Evolutionary conservation across 92 coral and sea anemone species (phyloP).

Genomic region (Palythoa heliodiscus): DNA sequence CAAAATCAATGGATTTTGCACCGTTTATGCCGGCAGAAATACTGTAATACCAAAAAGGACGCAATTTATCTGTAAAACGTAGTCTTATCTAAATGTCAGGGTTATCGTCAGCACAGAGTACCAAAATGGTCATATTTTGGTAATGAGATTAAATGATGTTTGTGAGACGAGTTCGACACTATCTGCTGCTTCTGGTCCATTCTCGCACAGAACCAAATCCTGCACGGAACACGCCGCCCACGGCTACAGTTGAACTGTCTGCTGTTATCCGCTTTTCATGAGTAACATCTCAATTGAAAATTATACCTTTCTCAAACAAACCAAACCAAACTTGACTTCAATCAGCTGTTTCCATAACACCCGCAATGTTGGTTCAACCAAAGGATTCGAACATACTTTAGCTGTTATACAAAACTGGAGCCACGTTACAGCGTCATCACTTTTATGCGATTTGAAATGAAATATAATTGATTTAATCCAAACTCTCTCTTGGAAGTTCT

Average conservation of each 20-base stretch:
- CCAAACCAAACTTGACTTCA: neutral
- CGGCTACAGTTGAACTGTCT: neutral
- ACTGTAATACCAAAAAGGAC: too few relatives aligned
- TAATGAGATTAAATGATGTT: too few relatives aligned
- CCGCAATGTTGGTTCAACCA: neutral
- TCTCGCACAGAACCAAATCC: too few relatives aligned
- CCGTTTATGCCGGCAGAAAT: too few relatives aligned
- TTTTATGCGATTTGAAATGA: neutral
- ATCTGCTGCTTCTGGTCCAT: too few relatives aligned
- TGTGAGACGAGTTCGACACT: too few relatives aligned
- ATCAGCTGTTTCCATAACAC: neutral
- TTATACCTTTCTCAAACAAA: neutral
- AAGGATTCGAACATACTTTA: neutral
- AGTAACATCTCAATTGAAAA: neutral
- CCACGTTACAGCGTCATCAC: neutral
- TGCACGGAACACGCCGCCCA: too few relatives aligned
- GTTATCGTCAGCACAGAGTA: too few relatives aligned
- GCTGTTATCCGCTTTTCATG: neutral
- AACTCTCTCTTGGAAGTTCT: constrained; percentile 10
- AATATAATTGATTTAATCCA: neutral
- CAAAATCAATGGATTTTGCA: too few relatives aligned
- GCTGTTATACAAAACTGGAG: neutral
- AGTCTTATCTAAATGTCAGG: too few relatives aligned
- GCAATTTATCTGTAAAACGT: too few relatives aligned
- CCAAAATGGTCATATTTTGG: too few relatives aligned